Evolutionary conservation across 2,888 invertebrate genomes (phyloP).

Genomic region (Tetragonisca angustula): DNA sequence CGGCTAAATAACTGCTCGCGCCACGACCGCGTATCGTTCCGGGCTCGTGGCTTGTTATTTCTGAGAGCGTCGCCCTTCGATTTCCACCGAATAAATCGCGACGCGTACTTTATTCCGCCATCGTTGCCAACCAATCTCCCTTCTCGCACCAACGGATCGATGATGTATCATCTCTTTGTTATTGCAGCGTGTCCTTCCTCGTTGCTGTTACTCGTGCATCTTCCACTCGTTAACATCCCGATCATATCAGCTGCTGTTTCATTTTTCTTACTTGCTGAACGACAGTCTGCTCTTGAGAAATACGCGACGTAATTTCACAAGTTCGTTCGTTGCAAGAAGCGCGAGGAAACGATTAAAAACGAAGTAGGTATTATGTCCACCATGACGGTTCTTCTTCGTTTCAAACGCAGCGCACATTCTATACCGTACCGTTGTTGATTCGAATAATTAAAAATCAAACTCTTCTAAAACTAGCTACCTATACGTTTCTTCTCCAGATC

Average conservation of each 20-base stretch:
- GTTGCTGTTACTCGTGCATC: background rate
- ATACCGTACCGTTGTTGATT: background rate
- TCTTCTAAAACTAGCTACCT: rapidly evolving
- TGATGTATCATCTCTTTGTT: background rate
- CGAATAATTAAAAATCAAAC: background rate
- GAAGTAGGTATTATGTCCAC: too few species aligned
- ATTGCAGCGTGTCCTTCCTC: background rate
- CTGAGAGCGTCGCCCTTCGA: constrained; percentile 40
- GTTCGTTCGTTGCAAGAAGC: too few species aligned
- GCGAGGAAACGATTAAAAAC: too few species aligned
- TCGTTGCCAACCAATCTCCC: background rate
- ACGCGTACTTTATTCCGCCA: background rate
- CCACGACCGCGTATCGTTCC: background rate
- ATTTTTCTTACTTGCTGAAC: too few species aligned
- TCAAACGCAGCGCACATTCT: too few species aligned
- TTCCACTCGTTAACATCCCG: background rate
- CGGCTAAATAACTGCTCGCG: constrained; percentile 42
- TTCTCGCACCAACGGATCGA: background rate
- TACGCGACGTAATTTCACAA: too few species aligned
- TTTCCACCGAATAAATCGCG: constrained; percentile 33
- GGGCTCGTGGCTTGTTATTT: constrained; percentile 41
- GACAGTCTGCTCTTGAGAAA: too few species aligned
- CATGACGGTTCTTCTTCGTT: too few species aligned
- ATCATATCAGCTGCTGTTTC: too few species aligned
- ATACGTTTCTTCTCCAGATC: rapidly evolving